Base-by-base conservation (phyloP, 2,113 vertebrate genomes). In the Centropus bengalensis region DNA sequence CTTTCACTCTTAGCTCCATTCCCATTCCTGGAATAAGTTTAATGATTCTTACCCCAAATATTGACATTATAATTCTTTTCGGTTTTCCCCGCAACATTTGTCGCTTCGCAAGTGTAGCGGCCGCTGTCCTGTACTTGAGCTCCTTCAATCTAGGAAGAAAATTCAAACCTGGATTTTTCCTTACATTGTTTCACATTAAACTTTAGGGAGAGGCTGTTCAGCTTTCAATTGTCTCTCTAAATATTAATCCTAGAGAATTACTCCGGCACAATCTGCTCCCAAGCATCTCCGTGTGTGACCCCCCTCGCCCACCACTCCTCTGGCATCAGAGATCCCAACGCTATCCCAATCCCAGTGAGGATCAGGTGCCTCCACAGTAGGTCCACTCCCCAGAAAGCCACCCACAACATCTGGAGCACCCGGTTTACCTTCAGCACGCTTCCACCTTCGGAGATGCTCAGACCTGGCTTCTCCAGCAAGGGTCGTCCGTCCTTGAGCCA, bases 61-160 rank as follows among this genome's bases (percentile, higher is more conserved):
- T 99, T 99, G 71, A 99, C 98, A 94, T 99, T 99, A 87, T 99
- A 99, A 96, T 99, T 99, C 97, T 99, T 99, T 93, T 99, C 99
- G 5, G 98, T 99, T 97, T 99, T 99, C 30, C 99, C 99, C 70
- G 99, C 99, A 66, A 99, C 85, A 59, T 99, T 99, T 32, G 98
- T 98, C 5, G 99, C 99, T 94, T 99, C 98, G 5, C 99, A 99
- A 36, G 99, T 99, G 74, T 99, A 99, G 51, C 99, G 98, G 77
- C 99, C 99, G 5, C 98, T 94, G 51, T 99, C 99, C 94, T 98
- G 98, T 82, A 99, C 97, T 73, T 99, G 99, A 86, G 98, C 98
- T 92, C 97, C 98, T 79, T 98, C 96, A 70, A 99, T 97, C 99
- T 99, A 91, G 63, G 94, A 96, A 93, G n/a, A 63, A 96, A 97